Evolutionary conservation across 2,113 vertebrate genomes (phyloP).

Genomic region (Seriola dumerili): DNA sequence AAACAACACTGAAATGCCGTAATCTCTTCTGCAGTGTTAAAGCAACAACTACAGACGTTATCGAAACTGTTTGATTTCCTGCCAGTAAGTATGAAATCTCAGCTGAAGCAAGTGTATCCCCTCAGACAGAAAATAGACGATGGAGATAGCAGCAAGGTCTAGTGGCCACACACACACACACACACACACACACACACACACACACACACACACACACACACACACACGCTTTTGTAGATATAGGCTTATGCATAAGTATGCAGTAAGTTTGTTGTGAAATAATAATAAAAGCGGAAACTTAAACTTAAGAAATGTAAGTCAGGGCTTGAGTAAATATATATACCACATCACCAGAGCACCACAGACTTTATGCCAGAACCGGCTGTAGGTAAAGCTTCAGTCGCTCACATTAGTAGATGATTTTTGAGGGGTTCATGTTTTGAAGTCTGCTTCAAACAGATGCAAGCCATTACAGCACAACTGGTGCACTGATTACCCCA

Average conservation of each 20-base stretch:
- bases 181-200: slow-evolving; percentile 9
- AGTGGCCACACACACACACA: slow-evolving; percentile 15
- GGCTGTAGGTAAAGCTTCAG: slow-evolving; percentile 35
- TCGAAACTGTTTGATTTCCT: slow-evolving; percentile 74
- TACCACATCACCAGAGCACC: neutral
- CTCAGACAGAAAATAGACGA: slow-evolving; percentile 32
- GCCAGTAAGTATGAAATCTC: slow-evolving; percentile 79
- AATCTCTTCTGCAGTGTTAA: slow-evolving; percentile 76
- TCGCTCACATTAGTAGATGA: slow-evolving; percentile 50
- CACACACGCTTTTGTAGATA: neutral
- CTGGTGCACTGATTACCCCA: slow-evolving; percentile 74
- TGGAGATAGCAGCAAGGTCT: slow-evolving; percentile 11
- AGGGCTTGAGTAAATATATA: neutral
- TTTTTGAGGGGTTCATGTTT: slow-evolving; percentile 64
- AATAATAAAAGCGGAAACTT: slow-evolving; percentile 9
- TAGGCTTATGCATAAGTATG: neutral
- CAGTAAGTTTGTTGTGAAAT: neutral
- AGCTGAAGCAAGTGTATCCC: slow-evolving; percentile 58
- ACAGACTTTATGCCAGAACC: slow-evolving; percentile 17
- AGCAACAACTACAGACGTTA: slow-evolving; percentile 74
- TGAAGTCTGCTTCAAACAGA: slow-evolving; percentile 74
- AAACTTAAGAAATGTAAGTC: neutral
- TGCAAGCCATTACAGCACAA: slow-evolving; percentile 80
- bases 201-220: slow-evolving; percentile 16
- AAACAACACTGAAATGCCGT: slow-evolving; percentile 66